These are phyloP conservation scores for Dysmachus trigonus DNA, from an alignment of 2,888 invertebrate genomes.

Conservation along the genomic window DNA sequence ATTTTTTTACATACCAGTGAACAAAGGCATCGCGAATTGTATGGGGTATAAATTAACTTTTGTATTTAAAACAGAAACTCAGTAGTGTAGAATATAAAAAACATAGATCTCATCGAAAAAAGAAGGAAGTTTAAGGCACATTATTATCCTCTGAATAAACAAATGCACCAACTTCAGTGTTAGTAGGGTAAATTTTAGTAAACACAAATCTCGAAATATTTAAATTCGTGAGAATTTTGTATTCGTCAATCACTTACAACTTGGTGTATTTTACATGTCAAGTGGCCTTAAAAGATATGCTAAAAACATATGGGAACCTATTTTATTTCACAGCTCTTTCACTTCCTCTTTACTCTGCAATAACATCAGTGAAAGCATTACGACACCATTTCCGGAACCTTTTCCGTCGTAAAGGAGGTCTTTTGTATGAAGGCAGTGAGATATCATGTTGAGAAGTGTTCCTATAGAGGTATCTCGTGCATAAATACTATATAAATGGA, in stretches of 20 bases:
- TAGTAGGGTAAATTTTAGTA: not conserved
- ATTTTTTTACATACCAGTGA: too few species aligned
- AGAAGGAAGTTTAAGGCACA: too few species aligned
- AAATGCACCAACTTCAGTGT: not conserved
- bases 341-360: not conserved
- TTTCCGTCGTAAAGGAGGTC: not conserved
- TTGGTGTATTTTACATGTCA: not conserved
- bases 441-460: not conserved
- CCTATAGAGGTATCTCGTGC: not conserved
- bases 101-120: too few species aligned
- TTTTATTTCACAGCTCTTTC: not conserved
- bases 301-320: not conserved
- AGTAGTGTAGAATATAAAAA: too few species aligned
- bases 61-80: too few species aligned
- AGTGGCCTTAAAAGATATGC: not conserved
- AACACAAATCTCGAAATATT: not conserved
- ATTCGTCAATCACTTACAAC: not conserved
- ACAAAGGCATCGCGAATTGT: too few species aligned
- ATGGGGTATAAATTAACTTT: too few species aligned
- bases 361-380: not conserved
- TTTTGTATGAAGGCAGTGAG: not conserved
- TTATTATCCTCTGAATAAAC: too few species aligned
- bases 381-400: not conserved
- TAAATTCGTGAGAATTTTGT: not conserved
- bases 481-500: not conserved